Base-by-base conservation (phyloP, 2,797 vertebrate genomes). In the Tinamus major region DNA sequence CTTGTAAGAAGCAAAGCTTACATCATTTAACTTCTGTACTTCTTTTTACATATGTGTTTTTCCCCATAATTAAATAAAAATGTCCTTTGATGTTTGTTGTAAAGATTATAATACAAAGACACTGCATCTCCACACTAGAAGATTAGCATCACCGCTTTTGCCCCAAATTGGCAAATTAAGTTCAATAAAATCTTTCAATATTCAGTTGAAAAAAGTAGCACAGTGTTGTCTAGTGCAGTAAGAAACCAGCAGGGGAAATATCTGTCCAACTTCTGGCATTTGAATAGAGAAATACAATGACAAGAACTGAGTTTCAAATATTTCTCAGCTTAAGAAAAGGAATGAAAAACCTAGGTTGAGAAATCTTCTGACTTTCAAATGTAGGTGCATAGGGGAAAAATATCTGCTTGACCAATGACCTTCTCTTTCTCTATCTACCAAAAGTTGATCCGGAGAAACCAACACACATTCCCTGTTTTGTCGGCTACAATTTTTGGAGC, bases 391-490 rank as follows among this genome's bases (percentile, higher is more conserved):
- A 59, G 70, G 63, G 85, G 85, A 86, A 93, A 90, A 93, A 94
- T 20, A 83, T 75, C 69, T 94, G 67, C 79, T 96, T 96, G 89
- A 96, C 79, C 91, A 63, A 72, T 94, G 94, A 96, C 92, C 89
- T 68, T 86, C 39, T 13, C 41, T 81, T 91, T 94, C 91, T 92
- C 35, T 85, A 88, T 44, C 76, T 90, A 92, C 77, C 94, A 92
- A 92, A 97, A 94, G n/a, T 49, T 95, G 88, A 95, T 91, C 67
- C 55, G 88, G 62, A 91, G 61, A 70, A 96, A 95, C 87, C 88
- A 89, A 88, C 89, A 90, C 81, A 56, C 92, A 96, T 93, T 95
- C 95, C 85, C 95, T 96, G 85, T 94, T 97, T 96, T 96, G 82
- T 94, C 53, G 2, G 96, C 86, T 92, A 95, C 82, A 92, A 83